These are phyloP conservation scores for Drosophila putrida DNA, from an alignment of 2,888 invertebrate genomes.

Conservation along the genomic window DNA sequence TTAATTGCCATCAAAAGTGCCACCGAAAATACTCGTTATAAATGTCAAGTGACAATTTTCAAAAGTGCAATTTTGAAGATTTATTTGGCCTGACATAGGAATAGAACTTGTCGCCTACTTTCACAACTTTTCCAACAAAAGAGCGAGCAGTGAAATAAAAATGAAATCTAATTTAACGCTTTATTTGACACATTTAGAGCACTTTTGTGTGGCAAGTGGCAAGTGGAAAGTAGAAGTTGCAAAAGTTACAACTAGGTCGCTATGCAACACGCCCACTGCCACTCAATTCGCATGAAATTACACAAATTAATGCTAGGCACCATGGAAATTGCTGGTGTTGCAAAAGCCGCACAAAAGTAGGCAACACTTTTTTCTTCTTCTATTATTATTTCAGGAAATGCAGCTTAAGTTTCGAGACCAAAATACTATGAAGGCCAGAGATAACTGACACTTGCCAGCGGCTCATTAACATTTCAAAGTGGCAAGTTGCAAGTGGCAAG, in stretches of 20 bases:
- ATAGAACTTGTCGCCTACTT: conserved; percentile 30
- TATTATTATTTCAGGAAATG: conserved; percentile 44
- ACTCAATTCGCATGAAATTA: conserved; percentile 64
- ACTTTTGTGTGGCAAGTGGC: conserved; percentile 41
- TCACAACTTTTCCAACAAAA: conserved; percentile 38
- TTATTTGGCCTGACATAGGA: conserved; percentile 32
- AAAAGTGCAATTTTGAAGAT: conserved; percentile 54
- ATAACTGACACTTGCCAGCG: conserved; percentile 67
- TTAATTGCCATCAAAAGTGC: conserved; percentile 29
- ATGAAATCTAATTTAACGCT: conserved; percentile 74
- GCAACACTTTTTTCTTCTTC: conserved; percentile 24
- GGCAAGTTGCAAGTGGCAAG: conserved; percentile 46
- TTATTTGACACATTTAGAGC: conserved; percentile 72
- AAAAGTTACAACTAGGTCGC: conserved; percentile 60
- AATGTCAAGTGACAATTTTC: conserved; percentile 47
- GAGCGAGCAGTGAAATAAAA: conserved; percentile 15
- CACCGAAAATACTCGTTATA: conserved; percentile 11
- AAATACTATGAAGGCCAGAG: conserved; percentile 54
- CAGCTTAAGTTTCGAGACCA: conserved; percentile 54
- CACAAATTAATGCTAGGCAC: conserved; percentile 61
- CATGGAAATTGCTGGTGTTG: conserved; percentile 22
- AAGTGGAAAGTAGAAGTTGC: conserved; percentile 28
- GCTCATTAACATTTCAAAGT: conserved; percentile 71
- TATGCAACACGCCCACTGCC: conserved; percentile 44
- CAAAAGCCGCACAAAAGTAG: conserved; percentile 19